A percentile compares a stretch with the other conserved stretches of the same genome.
phyloP scores from a whole-genome alignment of 1,140 invertebrate species.

The Dufourea novaeangliae region DNA sequence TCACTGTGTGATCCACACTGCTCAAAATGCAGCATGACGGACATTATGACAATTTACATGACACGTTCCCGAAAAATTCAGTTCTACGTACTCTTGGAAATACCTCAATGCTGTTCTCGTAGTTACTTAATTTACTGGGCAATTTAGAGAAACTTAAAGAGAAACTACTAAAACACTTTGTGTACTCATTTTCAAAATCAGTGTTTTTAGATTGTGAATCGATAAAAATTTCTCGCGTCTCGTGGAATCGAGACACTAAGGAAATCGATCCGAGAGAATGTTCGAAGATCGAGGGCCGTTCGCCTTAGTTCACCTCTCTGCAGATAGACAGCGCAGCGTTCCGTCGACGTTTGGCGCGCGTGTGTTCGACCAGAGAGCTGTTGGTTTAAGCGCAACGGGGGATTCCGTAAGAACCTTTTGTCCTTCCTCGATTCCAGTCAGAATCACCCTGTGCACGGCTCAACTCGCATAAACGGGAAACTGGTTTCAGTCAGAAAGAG shows the following conservation, averaged over 20 bases:
- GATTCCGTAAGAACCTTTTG: slow-evolving; percentile 72
- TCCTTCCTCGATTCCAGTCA: slow-evolving; percentile 72
- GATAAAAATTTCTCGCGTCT: background rate
- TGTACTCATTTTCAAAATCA: too few species aligned
- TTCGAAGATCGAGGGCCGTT: slow-evolving; percentile 30
- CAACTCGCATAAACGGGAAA: slow-evolving; percentile 70
- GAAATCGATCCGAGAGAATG: slow-evolving; percentile 22
- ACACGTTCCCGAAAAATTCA: too few species aligned
- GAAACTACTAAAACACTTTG: too few species aligned
- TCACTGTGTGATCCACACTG: too few species aligned
- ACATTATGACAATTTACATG: too few species aligned
- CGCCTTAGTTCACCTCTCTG: background rate
- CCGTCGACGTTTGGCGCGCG: slow-evolving; percentile 11
- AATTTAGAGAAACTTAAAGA: too few species aligned
- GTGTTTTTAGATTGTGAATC: too few species aligned
- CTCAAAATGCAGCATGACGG: too few species aligned
- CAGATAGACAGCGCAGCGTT: too few species aligned
- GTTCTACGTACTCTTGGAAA: too few species aligned
- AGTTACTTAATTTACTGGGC: too few species aligned
- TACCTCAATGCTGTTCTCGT: too few species aligned
- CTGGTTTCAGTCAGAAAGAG: slow-evolving; percentile 66
- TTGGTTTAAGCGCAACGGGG: slow-evolving; percentile 61
- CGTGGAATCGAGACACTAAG: background rate
- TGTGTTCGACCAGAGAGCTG: slow-evolving; percentile 9
- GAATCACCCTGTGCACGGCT: slow-evolving; percentile 65